Conservation (phyloP, 2,888 invertebrate genomes). For the Aromia moschata region DNA sequence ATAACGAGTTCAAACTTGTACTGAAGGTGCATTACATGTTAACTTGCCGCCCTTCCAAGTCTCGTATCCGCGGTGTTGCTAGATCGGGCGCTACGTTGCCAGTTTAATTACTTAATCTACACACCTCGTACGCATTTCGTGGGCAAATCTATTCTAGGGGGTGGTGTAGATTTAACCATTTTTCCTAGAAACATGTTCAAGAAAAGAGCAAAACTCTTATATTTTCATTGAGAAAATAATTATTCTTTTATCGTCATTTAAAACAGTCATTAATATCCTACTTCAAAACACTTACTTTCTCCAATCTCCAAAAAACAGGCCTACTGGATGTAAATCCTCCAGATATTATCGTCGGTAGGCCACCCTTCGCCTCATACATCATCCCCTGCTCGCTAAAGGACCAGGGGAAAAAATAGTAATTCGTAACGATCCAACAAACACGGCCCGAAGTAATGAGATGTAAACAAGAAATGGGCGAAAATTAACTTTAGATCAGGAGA, state of each 20-base stretch:
- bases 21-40: too few relatives aligned
- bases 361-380: background rate
- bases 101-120: too few relatives aligned
- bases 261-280: background rate
- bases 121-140: too few relatives aligned
- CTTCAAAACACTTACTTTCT: background rate
- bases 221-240: too few relatives aligned
- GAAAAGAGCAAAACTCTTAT: too few relatives aligned
- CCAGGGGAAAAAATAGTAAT: background rate
- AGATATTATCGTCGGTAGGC: background rate
- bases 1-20: too few relatives aligned
- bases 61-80: too few relatives aligned
- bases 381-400: background rate
- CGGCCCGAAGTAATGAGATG: conserved; percentile 16
- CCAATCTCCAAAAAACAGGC: background rate
- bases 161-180: too few relatives aligned
- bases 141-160: too few relatives aligned
- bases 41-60: too few relatives aligned
- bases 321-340: background rate
- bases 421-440: conserved; percentile 11
- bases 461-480: conserved; percentile 22
- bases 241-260: background rate
- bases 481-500: conserved; percentile 21
- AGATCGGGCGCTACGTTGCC: too few relatives aligned
- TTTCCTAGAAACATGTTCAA: too few relatives aligned